Base-by-base conservation (phyloP, 2,888 invertebrate genomes). In the Pherbina coryleti region DNA sequence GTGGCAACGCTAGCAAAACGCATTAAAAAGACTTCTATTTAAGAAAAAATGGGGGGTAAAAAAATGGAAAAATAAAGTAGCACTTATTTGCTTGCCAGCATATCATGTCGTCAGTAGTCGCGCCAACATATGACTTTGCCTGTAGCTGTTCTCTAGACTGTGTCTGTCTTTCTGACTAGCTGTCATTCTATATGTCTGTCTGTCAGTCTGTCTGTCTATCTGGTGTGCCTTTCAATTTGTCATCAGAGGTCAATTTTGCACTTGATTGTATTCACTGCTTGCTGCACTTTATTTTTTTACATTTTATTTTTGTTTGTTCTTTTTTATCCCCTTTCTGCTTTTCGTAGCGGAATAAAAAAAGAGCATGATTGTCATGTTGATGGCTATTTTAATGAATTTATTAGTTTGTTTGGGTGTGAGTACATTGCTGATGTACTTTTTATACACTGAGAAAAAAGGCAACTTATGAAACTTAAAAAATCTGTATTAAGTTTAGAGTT, bases 241-340 rank as follows among this genome's bases (percentile, higher is more conserved):
- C 69, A 11, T 69, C 73, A 49, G 73, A 73, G 73, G 73, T 73
- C 73, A 73, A 73, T 62, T 62, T 73, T 73, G 73, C 73, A 60
- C 73, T 73, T 73, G 44, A 73, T 73, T 60, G 60, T 62, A 62
- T 62, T 62, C 64, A 34, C 73, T 62, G 34, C 31, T 44, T 51
- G 17, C 34, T 60, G 57, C 19, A 19, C 31, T 64, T n/a, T 28
- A 44, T 62, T 28, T 28, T 62, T 17, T 14, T 28, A 25, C 28
- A 62, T 28, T 25, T 62, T 62, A 22, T 62, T 22, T 62, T 62
- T 62, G 4, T 34, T 64, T 64, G 4, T 31, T 49, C 14, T 28
- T 51, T 17, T 51, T 51, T 51, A 17, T 11, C 3, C 8, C 14
- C 9, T 2, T 34, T 28, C 19, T 66, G 19, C n/a, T n/a, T n/a